These are phyloP conservation scores for Butastur rufipennis DNA, from an alignment of 2,113 vertebrate species.

Conservation along the genomic window DNA sequence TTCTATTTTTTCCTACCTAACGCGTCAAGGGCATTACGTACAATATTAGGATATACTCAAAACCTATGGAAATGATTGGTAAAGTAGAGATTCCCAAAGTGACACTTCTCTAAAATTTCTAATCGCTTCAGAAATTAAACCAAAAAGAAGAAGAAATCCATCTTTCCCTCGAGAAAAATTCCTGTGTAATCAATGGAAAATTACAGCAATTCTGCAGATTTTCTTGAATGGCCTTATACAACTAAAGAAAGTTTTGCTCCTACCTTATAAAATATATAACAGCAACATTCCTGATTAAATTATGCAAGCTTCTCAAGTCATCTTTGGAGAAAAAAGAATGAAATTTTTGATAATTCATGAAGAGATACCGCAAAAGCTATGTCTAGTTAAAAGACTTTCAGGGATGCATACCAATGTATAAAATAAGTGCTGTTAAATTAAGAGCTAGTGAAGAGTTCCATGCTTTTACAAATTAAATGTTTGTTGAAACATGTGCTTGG, in stretches of 20 bases:
- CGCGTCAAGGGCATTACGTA: rapidly evolving
- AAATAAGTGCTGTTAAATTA: not conserved
- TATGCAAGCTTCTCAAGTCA: not conserved
- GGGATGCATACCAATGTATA: not conserved
- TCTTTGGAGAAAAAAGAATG: not conserved
- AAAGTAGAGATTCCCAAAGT: not conserved
- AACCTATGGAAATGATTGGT: not conserved
- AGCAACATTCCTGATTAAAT: not conserved
- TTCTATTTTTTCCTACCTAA: not conserved
- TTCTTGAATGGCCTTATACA: not conserved
- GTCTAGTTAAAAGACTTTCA: not conserved
- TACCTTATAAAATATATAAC: not conserved
- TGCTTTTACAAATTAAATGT: not conserved
- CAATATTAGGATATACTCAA: not conserved
- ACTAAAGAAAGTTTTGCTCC: not conserved
- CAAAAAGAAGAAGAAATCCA: not conserved
- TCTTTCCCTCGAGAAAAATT: not conserved
- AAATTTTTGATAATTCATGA: not conserved
- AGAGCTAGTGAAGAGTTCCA: not conserved
- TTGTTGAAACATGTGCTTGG: not conserved
- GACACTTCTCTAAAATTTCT: not conserved
- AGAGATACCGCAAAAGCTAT: not conserved
- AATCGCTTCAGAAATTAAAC: not conserved
- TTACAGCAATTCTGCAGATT: not conserved
- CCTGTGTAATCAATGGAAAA: not conserved